A percentile compares a stretch with the other conserved stretches of the same genome.
Conservation (phyloP, 2,888 invertebrate genomes). For the Caenorhabditis sp. region DNA sequence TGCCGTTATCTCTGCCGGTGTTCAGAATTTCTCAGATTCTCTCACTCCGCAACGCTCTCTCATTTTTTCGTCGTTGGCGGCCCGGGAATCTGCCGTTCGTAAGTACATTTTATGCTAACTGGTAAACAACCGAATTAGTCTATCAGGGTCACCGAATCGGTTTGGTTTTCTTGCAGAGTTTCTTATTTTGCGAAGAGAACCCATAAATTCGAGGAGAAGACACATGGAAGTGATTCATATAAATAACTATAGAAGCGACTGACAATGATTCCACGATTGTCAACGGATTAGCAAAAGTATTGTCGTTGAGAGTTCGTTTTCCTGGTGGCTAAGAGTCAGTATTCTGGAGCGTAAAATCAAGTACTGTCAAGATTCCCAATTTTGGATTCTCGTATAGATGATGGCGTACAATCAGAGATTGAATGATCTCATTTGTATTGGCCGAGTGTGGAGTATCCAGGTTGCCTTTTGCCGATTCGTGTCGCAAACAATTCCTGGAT, state of each 20-base stretch:
- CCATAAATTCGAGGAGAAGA: conserved; percentile 18
- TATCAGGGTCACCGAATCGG: conserved; percentile 20
- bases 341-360: too few relatives aligned
- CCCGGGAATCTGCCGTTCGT: conserved; percentile 31
- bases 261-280: conserved; percentile 12
- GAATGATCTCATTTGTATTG: not conserved
- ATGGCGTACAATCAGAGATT: not conserved
- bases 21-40: conserved; percentile 11
- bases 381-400: not conserved
- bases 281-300: conserved; percentile 12
- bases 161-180: conserved; percentile 39
- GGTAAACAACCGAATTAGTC: conserved; percentile 60
- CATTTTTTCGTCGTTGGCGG: not conserved
- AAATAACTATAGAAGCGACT: not conserved
- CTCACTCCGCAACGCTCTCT: not conserved
- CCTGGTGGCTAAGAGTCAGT: too few relatives aligned
- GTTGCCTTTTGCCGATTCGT: not conserved
- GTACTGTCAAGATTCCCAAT: not conserved
- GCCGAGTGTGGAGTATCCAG: not conserved
- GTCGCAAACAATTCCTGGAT: conserved; percentile 4
- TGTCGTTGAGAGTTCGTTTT: not conserved
- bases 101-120: conserved; percentile 51
- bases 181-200: conserved; percentile 14
- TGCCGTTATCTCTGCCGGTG: conserved; percentile 31
- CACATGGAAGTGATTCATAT: conserved; percentile 22